Evolutionary conservation across 2,113 vertebrate species (phyloP), one percentile per base, ranked within the genome.

Genomic region (Scortum barcoo): DNA sequence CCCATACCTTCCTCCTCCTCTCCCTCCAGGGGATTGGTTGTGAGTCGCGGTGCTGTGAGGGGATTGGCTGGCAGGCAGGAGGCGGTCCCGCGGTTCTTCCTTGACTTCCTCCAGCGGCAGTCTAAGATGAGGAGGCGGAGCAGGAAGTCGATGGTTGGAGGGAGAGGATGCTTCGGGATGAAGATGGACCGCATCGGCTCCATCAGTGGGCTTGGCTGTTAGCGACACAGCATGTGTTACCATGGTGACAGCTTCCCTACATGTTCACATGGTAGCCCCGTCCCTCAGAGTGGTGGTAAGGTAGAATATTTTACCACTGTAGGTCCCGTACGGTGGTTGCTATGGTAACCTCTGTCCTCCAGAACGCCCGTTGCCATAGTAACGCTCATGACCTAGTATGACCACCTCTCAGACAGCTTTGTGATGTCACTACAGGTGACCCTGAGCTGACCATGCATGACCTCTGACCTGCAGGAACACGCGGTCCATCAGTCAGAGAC

Each of bases 181-280:
- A 97, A 96, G 85, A 91, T 97, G 88, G 96, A 97, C 74, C 94
- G 96, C 6, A 97, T 97, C 11, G 96, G 96, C 26, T 92, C 95
- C 26, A 68, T 96, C 83, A 97, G 96, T 1, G 95, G 95, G 0
- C 88, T 97, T 9, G 96, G 96, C 9, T 97, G 96, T 70, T 90
- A 91, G 80, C 70, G 4, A 5, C 16, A 3, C 16, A 3, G 12
- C 4, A 2, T 7, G 12, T 8, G 38, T 70, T 33, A 13, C 63
- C 79, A n/a, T 12, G 73, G 16, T n/a, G 22, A 78, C 72, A 11
- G 14, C 57, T 44, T 44, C 42, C 42, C 42, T 44, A 8, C 13
- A 44, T 4, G 13, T 44, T 14, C 42, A 2, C 42, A 44, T 44
- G 42, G 42, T 4, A 44, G 14, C 42, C 42, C 13, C 42, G 38